phyloP scores from a whole-genome alignment of 2,113 vertebrate species.

The Lasiurus borealis region DNA sequence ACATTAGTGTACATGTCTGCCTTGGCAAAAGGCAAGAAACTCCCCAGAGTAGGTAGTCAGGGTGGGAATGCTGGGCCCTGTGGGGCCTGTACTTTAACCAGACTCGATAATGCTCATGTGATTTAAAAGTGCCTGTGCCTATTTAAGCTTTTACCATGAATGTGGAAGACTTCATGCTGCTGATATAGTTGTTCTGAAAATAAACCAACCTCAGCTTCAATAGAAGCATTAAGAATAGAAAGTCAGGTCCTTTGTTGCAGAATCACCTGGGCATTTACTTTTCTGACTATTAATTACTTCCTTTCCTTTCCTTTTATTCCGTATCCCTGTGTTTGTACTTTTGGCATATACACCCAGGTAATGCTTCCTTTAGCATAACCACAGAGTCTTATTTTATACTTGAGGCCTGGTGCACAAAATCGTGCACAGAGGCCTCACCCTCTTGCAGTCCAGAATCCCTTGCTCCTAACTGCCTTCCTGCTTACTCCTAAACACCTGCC shows the following conservation, averaged over 20 bases:
- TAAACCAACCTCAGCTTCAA: background rate
- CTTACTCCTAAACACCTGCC: too few species aligned
- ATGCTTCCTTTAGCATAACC: too few species aligned
- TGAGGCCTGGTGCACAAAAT: too few species aligned
- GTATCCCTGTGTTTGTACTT: too few species aligned
- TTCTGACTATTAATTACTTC: background rate
- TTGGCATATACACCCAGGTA: too few species aligned
- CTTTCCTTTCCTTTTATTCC: too few species aligned
- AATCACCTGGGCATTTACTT: background rate
- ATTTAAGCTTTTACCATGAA: background rate
- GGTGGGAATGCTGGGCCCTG: background rate
- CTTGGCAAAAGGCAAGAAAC: background rate
- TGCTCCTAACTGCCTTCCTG: too few species aligned
- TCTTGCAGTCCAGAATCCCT: too few species aligned
- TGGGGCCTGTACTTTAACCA: background rate
- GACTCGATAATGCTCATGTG: background rate
- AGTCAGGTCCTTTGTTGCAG: too few species aligned
- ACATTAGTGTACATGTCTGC: background rate
- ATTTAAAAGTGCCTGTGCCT: background rate
- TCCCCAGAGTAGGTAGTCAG: background rate
- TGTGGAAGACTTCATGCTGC: background rate
- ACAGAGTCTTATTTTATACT: background rate
- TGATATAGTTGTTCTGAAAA: background rate
- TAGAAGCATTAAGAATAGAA: background rate
- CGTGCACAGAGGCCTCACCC: too few species aligned